These are phyloP conservation scores for Paramisgurnus dabryanus DNA, from an alignment of 2,113 vertebrate genomes.

Conservation along the genomic window DNA sequence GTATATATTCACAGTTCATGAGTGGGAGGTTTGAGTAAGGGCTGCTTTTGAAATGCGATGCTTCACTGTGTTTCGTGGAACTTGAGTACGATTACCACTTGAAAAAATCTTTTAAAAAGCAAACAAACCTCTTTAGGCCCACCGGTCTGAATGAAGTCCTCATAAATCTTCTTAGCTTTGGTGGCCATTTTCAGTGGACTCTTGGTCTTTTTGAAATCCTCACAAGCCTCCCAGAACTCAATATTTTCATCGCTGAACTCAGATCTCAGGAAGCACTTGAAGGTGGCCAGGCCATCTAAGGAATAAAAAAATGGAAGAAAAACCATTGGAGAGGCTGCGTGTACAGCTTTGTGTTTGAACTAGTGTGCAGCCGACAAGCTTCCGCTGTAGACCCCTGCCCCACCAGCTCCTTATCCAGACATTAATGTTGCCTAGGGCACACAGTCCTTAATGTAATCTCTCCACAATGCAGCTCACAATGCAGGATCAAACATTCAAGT, in stretches of 20 bases:
- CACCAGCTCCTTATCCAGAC: constrained; percentile 38
- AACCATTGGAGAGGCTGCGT: neutral
- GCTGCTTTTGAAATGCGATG: neutral
- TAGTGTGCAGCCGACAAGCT: constrained; percentile 26
- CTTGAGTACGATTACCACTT: neutral
- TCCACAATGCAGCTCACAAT: neutral
- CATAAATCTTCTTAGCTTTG: constrained; percentile 93
- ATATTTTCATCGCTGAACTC: constrained; percentile 97
- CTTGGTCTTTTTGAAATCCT: constrained; percentile 92
- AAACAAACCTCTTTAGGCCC: constrained; percentile 91
- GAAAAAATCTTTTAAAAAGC: neutral
- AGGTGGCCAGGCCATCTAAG: constrained; percentile 84
- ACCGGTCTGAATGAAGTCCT: constrained; percentile 91
- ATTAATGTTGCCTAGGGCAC: constrained; percentile 9
- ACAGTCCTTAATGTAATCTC: constrained; percentile 5
- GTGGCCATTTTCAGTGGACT: constrained; percentile 79
- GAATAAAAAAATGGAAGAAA: neutral
- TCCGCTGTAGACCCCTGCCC: neutral
- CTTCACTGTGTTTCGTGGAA: neutral
- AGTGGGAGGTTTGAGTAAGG: neutral
- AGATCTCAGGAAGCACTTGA: constrained; percentile 89
- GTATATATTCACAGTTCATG: constrained; percentile 11
- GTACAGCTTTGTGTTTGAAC: constrained; percentile 11
- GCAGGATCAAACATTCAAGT: neutral
- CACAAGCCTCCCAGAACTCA: constrained; percentile 94